phyloP scores from a whole-genome alignment of 2,797 vertebrate genomes.

The Cynopterus sphinx region DNA sequence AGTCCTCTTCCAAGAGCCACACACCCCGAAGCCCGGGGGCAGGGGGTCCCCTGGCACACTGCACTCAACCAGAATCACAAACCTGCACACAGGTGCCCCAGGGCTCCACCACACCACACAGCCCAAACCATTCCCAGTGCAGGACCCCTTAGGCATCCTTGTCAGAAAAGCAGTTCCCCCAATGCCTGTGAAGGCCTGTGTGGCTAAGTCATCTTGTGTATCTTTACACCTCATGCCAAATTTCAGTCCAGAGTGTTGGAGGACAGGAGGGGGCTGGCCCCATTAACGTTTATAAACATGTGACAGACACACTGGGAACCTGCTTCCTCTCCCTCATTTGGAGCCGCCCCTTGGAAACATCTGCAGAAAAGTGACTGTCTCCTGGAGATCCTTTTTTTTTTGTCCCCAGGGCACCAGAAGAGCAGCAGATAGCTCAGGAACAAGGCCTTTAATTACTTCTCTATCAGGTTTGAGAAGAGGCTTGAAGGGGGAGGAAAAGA shows the following conservation, averaged over 20 bases:
- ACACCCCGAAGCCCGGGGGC: neutral
- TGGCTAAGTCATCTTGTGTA: neutral
- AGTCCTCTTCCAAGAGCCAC: neutral
- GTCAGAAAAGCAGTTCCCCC: neutral
- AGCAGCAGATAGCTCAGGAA: neutral
- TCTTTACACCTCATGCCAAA: neutral
- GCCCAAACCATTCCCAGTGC: neutral
- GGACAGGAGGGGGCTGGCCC: accelerated
- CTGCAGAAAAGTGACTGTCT: neutral
- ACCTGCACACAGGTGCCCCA: neutral
- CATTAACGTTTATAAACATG: neutral
- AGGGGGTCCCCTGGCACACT: neutral
- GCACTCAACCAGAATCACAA: neutral
- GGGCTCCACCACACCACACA: neutral
- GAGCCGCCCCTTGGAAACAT: neutral
- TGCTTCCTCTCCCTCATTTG: neutral
- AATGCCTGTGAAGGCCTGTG: neutral
- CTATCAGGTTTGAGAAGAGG: neutral
- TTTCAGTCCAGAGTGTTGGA: neutral
- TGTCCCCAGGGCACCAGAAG: neutral
- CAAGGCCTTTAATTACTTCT: neutral
- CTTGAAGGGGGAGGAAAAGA: neutral
- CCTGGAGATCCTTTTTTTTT: neutral
- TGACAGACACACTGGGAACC: neutral
- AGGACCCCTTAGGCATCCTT: neutral